These are phyloP conservation scores for Stomorhina lunata DNA, from an alignment of 2,888 invertebrate genomes.

Conservation along the genomic window DNA sequence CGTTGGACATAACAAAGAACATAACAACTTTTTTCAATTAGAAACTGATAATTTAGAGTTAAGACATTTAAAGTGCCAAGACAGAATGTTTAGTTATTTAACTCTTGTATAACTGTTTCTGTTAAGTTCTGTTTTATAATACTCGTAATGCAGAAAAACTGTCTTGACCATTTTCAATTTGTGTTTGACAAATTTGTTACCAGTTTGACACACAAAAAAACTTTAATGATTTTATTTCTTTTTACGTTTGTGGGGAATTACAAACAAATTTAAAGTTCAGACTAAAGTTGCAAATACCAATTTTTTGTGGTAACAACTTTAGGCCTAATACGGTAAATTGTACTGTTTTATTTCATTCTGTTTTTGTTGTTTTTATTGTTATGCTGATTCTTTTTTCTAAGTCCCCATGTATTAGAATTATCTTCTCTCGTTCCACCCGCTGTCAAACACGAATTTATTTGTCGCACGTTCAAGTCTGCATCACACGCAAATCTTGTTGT, in stretches of 20 bases:
- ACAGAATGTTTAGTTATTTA: conserved; percentile 22
- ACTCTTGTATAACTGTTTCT: background rate
- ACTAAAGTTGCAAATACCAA: background rate
- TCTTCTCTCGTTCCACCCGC: conserved; percentile 63
- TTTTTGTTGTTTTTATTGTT: background rate
- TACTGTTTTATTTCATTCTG: conserved; percentile 34
- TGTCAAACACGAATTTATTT: conserved; percentile 59
- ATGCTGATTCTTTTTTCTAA: background rate
- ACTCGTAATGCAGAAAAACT: conserved; percentile 10
- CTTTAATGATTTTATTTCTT: background rate
- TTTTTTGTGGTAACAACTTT: background rate
- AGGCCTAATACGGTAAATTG: conserved; percentile 47
- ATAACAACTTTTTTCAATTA: too few relatives aligned
- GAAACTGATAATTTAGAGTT: too few relatives aligned
- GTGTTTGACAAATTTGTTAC: conserved; percentile 39
- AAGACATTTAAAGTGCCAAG: too few relatives aligned
- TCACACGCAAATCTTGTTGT: conserved; percentile 55
- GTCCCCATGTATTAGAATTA: conserved; percentile 31
- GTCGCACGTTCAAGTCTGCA: conserved; percentile 51
- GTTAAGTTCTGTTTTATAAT: background rate
- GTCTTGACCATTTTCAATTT: conserved; percentile 32
- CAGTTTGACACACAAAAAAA: conserved; percentile 28
- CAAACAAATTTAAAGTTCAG: background rate
- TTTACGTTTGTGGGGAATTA: background rate
- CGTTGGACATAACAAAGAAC: too few relatives aligned